Base-by-base conservation (phyloP, 2,797 vertebrate species). In the Remorina albescens region DNA sequence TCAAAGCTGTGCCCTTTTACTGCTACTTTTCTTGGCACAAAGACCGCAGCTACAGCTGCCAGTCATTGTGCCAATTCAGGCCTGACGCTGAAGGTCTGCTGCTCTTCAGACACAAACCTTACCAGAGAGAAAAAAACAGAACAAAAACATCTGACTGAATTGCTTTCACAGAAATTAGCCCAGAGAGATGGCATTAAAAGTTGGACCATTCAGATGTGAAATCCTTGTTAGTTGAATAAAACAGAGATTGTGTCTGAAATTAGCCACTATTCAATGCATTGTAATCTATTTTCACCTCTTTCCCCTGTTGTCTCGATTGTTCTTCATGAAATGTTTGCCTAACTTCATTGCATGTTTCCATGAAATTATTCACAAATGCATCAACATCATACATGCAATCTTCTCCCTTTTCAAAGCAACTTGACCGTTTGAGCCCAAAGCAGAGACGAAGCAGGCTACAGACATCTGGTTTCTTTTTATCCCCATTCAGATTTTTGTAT, bases 41-140 rank as follows among this genome's bases (percentile, higher is more conserved):
- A 83, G 57, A 55, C 71, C 7, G 32, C 53, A 55, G 58, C 69
- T 55, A 54, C 25, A n/a, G 74, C 66, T 58, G 71, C 8, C 37
- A 13, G 65, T 68, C 47, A 41, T 71, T 77, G 50, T 77, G 56
- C 42, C 25, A 6, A 67, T 77, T 71, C 51, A 64, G 61, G 50
- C 67, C 41, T 6, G 6, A 30, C 41, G 18, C 67, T 71, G 77
- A 88, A 86, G 86, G 81, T 88, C 71, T 81, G 63, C 54, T 5
- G 57, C 81, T 81, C 66, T 67, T 80, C 73, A 85, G 32, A 36
- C 65, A 28, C 50, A 58, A 71, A 77, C 62, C 74, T 65, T 2
- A 67, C 60, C 26, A 68, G 50, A 69, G 51, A 74, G n/a, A 34
- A 21, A 11, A 25, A 36, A 4, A 21, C 32, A 56, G 16, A 37